Conservation (phyloP, 2,797 vertebrate species). For the Sebastes hubbsi region DNA sequence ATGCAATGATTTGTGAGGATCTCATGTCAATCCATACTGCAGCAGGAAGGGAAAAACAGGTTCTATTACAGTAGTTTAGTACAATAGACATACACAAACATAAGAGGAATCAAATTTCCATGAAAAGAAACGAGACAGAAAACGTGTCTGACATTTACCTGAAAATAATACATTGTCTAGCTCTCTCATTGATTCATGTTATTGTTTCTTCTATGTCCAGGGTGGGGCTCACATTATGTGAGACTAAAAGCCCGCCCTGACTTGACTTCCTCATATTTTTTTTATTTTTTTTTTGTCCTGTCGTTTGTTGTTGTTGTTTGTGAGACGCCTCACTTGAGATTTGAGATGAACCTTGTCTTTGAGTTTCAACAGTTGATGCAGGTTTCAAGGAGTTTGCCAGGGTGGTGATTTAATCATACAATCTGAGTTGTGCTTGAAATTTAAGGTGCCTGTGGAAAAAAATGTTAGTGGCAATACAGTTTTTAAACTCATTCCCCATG, state of each 20-base stretch:
- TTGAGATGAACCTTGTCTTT: background rate
- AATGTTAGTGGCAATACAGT: background rate
- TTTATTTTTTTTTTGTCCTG: too few relatives aligned
- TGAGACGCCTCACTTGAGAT: rapidly evolving
- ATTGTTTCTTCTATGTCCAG: too few relatives aligned
- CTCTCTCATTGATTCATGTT: rapidly evolving
- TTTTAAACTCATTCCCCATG: background rate
- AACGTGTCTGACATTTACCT: background rate
- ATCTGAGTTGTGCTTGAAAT: background rate
- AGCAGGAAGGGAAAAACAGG: background rate
- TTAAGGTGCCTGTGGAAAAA: background rate
- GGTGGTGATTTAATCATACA: background rate
- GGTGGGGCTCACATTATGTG: background rate
- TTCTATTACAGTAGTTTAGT: background rate
- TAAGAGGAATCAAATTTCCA: background rate
- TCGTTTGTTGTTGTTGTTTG: background rate
- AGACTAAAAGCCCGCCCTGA: background rate
- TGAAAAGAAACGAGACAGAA: background rate
- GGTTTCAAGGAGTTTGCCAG: background rate
- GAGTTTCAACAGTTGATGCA: background rate
- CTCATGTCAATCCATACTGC: background rate
- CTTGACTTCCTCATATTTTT: background rate
- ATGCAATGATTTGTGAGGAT: background rate
- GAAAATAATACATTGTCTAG: background rate
- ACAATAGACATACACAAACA: too few relatives aligned